phyloP scores from a whole-genome alignment of 2,888 invertebrate genomes.

The Nemoura dubitans region DNA sequence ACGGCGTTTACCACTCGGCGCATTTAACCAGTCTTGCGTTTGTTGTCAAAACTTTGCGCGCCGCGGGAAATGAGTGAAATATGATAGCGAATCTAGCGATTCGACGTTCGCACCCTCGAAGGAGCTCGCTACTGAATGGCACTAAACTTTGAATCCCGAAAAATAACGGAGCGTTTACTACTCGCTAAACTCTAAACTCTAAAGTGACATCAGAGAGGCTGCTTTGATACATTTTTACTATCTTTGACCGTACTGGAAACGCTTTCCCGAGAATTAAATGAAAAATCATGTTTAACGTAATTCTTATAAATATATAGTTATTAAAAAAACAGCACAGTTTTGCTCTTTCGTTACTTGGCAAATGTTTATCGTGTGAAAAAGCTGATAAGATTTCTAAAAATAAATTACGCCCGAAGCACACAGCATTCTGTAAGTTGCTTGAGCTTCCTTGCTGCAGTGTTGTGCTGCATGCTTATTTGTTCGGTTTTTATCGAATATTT shows the following conservation, averaged over 20 bases:
- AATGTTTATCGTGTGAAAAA: background rate
- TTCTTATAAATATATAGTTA: no score
- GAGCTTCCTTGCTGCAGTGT: background rate
- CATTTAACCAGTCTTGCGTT: conserved; percentile 14
- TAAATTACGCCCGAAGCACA: background rate
- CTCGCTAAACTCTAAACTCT: no score
- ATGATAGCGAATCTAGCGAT: background rate
- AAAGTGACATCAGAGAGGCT: background rate
- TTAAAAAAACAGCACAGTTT: no score
- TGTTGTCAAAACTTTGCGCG: conserved; percentile 1
- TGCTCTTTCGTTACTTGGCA: background rate
- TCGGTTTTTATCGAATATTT: background rate
- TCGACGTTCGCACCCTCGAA: no score
- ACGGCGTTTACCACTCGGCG: conserved; percentile 24
- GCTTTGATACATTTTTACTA: no score
- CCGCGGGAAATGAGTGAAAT: background rate
- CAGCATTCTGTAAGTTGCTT: background rate
- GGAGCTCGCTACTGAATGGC: no score
- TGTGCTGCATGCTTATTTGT: background rate
- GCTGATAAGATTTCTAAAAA: background rate
- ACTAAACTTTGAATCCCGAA: no score
- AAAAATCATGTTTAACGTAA: no score
- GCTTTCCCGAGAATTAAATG: no score
- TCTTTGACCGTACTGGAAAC: no score
- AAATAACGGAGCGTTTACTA: no score